A percentile compares a stretch with the other conserved stretches of the same genome.
Evolutionary conservation across 1,140 invertebrate genomes (phyloP).

Genomic region (Scaptodrosophila lebanonensis): DNA sequence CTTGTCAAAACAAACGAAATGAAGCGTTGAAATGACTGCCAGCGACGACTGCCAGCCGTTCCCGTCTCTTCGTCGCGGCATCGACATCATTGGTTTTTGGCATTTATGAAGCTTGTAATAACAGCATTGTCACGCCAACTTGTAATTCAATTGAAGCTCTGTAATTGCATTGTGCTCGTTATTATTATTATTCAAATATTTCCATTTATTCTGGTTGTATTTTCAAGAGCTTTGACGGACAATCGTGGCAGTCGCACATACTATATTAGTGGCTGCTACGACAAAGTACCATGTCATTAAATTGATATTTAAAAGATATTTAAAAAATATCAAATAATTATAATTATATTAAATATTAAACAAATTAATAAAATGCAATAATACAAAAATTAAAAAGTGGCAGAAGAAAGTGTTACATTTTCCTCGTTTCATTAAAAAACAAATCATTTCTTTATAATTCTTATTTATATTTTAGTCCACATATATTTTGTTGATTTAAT

Average conservation of each 20-base stretch:
- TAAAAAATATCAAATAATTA: too few relatives aligned
- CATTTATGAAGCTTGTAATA: conserved; percentile 27
- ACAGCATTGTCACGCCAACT: conserved; percentile 13
- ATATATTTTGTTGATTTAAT: neutral
- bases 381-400: too few relatives aligned
- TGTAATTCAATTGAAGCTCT: conserved; percentile 10
- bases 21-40: conserved; percentile 45
- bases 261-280: too few relatives aligned
- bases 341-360: too few relatives aligned
- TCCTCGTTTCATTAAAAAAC: conserved; percentile 47
- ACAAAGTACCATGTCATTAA: too few relatives aligned
- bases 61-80: conserved; percentile 11
- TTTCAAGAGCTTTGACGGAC: too few relatives aligned
- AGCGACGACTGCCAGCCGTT: conserved; percentile 7
- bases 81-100: neutral
- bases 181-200: conserved; percentile 21
- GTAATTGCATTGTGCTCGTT: conserved; percentile 71
- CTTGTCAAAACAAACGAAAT: conserved; percentile 48
- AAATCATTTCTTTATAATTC: conserved; percentile 54
- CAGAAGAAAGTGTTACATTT: too few relatives aligned
- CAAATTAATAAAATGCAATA: too few relatives aligned
- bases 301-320: too few relatives aligned
- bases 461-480: conserved; percentile 17
- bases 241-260: too few relatives aligned
- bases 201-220: conserved; percentile 16